A percentile compares a stretch with the other conserved stretches of the same genome.
Conservation (phyloP, 2,113 vertebrate species). For the Mellivora capensis region DNA sequence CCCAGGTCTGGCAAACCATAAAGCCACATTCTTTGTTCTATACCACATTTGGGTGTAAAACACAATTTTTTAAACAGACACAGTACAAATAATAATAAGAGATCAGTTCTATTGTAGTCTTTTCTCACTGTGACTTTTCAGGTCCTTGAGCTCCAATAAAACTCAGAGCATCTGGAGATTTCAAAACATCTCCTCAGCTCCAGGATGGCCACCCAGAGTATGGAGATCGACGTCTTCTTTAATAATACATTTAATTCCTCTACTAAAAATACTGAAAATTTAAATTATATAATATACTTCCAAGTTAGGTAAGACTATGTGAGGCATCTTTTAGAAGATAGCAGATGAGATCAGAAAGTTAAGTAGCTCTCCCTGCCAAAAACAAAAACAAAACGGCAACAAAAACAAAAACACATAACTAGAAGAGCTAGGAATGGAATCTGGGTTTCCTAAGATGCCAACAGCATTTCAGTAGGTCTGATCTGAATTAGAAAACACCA, state of each 20-base stretch:
- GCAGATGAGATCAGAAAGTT: background rate
- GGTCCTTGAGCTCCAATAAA: background rate
- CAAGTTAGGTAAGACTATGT: background rate
- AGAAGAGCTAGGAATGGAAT: background rate
- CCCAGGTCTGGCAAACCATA: background rate
- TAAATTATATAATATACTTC: background rate
- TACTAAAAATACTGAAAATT: background rate
- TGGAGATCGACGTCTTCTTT: background rate
- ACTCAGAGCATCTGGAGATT: background rate
- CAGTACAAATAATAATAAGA: background rate
- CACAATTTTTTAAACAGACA: no score
- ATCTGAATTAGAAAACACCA: background rate
- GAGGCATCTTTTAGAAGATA: background rate
- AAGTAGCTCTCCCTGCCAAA: background rate
- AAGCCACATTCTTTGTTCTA: background rate
- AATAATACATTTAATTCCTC: background rate
- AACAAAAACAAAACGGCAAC: background rate
- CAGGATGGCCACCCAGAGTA: background rate
- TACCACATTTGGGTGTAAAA: background rate
- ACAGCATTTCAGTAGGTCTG: background rate
- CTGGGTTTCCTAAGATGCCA: background rate
- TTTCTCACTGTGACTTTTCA: background rate
- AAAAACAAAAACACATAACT: background rate
- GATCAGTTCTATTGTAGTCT: background rate
- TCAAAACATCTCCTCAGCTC: background rate